phyloP scores from a whole-genome alignment of 2,888 invertebrate genomes.

The Cataglyphis livida region DNA sequence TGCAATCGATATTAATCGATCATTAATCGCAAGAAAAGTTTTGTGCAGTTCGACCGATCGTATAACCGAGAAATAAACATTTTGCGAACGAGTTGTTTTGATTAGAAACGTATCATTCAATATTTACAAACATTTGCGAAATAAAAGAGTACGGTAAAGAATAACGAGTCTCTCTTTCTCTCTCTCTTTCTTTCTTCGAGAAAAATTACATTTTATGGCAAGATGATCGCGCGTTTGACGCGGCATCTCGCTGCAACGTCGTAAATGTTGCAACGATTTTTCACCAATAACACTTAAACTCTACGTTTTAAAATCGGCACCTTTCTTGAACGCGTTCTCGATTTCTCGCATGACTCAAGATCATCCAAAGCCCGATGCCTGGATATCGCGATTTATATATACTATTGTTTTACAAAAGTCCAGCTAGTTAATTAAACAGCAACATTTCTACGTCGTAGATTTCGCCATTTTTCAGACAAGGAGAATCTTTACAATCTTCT shows the following conservation, averaged over 20 bases:
- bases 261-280: constrained; percentile 22
- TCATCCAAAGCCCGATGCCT: background rate
- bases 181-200: background rate
- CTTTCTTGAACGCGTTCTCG: background rate
- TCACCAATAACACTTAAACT: background rate
- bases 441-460: constrained; percentile 23
- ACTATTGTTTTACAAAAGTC: constrained; percentile 33
- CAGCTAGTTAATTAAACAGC: constrained; percentile 29
- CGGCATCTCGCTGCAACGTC: constrained; percentile 9
- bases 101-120: constrained; percentile 16
- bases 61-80: background rate
- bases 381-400: constrained; percentile 21
- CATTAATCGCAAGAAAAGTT: background rate
- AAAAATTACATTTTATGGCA: constrained; percentile 47
- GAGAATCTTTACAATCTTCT: constrained; percentile 1
- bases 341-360: constrained; percentile 3
- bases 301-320: constrained; percentile 16
- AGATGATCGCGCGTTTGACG: constrained; percentile 39
- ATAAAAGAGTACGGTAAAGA: constrained; percentile 15
- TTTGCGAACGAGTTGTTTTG: constrained; percentile 24
- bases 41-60: background rate
- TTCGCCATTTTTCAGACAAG: background rate
- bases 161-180: background rate
- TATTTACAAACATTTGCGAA: constrained; percentile 33
- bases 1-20: background rate